These are phyloP conservation scores for Diorhabda sublineata DNA, from an alignment of 1,140 invertebrate genomes.

Conservation along the genomic window DNA sequence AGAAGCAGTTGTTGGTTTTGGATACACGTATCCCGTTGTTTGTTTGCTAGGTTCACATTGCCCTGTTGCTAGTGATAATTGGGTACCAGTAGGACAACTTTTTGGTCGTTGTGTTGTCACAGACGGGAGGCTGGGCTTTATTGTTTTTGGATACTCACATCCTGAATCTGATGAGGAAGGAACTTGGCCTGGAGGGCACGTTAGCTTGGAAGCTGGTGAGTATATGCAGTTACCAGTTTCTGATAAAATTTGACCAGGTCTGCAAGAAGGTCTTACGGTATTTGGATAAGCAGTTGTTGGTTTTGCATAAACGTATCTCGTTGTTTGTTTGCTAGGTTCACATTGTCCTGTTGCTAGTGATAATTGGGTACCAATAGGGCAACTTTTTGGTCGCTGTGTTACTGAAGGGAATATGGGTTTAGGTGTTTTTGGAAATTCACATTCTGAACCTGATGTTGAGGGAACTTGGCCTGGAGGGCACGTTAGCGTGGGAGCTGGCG, in stretches of 20 bases:
- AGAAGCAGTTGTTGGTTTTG: background rate
- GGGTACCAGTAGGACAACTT: too few species aligned
- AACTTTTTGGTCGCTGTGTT: background rate
- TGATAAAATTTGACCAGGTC: background rate
- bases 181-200: too few species aligned
- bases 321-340: background rate
- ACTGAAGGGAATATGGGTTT: background rate
- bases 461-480: too few species aligned
- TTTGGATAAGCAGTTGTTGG: background rate
- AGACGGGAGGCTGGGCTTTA: too few species aligned
- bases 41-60: too few species aligned
- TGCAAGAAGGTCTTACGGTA: background rate
- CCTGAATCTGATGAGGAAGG: conserved; percentile 7
- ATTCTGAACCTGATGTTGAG: too few species aligned
- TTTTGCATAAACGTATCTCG: background rate
- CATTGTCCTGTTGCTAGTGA: background rate
- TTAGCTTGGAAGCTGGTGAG: background rate
- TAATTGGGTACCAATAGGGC: background rate
- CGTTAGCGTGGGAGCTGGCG: too few species aligned
- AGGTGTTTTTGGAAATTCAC: too few species aligned
- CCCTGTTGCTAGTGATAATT: too few species aligned
- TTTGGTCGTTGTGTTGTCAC: too few species aligned
- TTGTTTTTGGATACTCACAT: conserved; percentile 7
- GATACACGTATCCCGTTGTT: too few species aligned
- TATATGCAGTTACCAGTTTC: background rate